Conservation (phyloP, 2,888 invertebrate genomes). For the Acrobasis suavella region DNA sequence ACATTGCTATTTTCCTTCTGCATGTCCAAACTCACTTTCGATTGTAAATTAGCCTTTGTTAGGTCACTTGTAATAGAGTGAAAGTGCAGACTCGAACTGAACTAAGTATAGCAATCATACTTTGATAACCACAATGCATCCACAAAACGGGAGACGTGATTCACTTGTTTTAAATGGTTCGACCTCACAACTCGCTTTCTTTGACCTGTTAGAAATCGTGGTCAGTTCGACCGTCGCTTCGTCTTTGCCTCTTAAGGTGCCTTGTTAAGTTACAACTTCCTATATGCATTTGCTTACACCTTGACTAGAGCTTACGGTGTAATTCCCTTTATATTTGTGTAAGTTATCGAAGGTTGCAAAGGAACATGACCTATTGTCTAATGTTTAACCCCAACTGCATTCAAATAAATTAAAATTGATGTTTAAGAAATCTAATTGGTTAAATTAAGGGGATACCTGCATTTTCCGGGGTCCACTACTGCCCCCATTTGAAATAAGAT, state of each 20-base stretch:
- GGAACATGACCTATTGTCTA: background rate
- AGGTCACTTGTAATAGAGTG: conserved; percentile 48
- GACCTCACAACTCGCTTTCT: conserved; percentile 62
- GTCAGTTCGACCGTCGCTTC: conserved; percentile 48
- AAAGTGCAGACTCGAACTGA: conserved; percentile 44
- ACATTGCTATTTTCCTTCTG: conserved; percentile 46
- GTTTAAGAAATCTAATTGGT: background rate
- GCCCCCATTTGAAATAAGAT: too few species aligned
- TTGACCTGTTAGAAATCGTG: conserved; percentile 67
- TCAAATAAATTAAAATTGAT: background rate
- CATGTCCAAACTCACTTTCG: conserved; percentile 51
- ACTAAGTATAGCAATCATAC: conserved; percentile 36
- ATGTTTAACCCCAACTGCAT: background rate
- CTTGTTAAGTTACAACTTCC: conserved; percentile 16
- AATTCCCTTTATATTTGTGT: background rate
- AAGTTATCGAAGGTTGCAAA: background rate
- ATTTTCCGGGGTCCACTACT: too few species aligned
- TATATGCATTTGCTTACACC: conserved; percentile 9
- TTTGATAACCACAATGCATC: conserved; percentile 32
- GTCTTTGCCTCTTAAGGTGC: conserved; percentile 43
- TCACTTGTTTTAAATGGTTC: conserved; percentile 46
- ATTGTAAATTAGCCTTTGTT: conserved; percentile 58
- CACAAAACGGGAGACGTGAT: conserved; percentile 50
- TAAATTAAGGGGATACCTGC: too few species aligned
- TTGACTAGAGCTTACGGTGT: conserved; percentile 6